phyloP scores from a whole-genome alignment of 2,113 vertebrate genomes.

The Hypomesus transpacificus region DNA sequence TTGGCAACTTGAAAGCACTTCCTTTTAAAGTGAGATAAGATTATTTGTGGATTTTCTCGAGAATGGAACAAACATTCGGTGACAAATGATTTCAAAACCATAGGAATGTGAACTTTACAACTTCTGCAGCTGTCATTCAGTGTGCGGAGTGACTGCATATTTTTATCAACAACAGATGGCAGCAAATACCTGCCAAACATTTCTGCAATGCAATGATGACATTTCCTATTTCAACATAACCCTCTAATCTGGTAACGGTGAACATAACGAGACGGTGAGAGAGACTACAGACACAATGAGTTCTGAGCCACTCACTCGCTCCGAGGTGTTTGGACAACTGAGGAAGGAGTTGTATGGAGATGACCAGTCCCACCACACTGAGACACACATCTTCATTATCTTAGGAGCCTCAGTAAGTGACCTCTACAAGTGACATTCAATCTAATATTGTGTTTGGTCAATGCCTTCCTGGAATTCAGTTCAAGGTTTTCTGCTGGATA shows the following conservation, averaged over 20 bases:
- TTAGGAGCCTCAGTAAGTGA: constrained; percentile 84
- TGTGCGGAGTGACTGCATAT: rapidly evolving
- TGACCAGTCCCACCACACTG: constrained; percentile 57
- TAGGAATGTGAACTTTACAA: background rate
- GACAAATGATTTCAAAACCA: no score
- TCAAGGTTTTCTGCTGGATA: no score
- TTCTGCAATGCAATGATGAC: constrained; percentile 36
- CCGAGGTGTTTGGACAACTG: constrained; percentile 77
- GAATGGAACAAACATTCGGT: background rate
- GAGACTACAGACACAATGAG: constrained; percentile 44
- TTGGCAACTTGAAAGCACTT: constrained; percentile 16
- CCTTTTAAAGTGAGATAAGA: background rate
- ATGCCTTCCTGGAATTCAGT: no score
- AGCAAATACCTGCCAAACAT: constrained; percentile 28
- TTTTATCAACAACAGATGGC: constrained; percentile 50
- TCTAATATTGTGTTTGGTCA: no score
- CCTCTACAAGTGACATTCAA: background rate
- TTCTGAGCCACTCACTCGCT: constrained; percentile 55
- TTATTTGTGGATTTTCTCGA: no score
- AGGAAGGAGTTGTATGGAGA: constrained; percentile 76
- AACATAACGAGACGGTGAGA: background rate
- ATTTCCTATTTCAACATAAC: constrained; percentile 9
- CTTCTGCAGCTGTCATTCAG: no score
- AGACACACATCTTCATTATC: constrained; percentile 77
- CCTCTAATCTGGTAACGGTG: background rate